These are phyloP conservation scores for Leptura quadrifasciata DNA, from an alignment of 2,888 invertebrate genomes.

Conservation along the genomic window DNA sequence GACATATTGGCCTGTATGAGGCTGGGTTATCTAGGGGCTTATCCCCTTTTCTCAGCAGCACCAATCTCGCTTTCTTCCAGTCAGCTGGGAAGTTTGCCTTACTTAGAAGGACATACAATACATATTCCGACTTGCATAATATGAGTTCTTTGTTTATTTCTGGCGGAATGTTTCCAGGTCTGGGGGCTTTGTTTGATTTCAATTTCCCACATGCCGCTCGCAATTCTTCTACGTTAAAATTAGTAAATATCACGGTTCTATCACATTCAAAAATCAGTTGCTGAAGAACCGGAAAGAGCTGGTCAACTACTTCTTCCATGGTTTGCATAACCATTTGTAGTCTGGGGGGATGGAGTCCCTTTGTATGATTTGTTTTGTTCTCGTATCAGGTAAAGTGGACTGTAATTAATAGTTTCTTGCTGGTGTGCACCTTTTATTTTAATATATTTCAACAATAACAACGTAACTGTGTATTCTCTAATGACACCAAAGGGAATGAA, in stretches of 20 bases:
- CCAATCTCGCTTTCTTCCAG: constrained; percentile 19
- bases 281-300: constrained; percentile 42
- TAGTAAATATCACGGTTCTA: constrained; percentile 20
- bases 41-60: constrained; percentile 22
- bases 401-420: too few species aligned
- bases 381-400: too few species aligned
- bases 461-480: too few species aligned
- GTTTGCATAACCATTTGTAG: constrained; percentile 14
- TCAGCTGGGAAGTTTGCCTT: not conserved
- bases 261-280: constrained; percentile 14
- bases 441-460: too few species aligned
- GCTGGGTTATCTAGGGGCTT: constrained; percentile 13
- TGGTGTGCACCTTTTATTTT: too few species aligned
- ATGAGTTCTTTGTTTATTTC: constrained; percentile 26
- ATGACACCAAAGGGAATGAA: too few species aligned
- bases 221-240: constrained; percentile 35
- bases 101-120: constrained; percentile 28
- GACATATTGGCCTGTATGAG: too few species aligned
- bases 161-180: too few species aligned
- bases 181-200: constrained; percentile 24
- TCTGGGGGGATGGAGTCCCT: constrained; percentile 40
- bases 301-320: constrained; percentile 29
- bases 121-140: not conserved
- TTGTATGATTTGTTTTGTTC: too few species aligned
- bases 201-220: not conserved